phyloP scores from a whole-genome alignment of 2,113 vertebrate genomes.

The Corythaixoides concolor region DNA sequence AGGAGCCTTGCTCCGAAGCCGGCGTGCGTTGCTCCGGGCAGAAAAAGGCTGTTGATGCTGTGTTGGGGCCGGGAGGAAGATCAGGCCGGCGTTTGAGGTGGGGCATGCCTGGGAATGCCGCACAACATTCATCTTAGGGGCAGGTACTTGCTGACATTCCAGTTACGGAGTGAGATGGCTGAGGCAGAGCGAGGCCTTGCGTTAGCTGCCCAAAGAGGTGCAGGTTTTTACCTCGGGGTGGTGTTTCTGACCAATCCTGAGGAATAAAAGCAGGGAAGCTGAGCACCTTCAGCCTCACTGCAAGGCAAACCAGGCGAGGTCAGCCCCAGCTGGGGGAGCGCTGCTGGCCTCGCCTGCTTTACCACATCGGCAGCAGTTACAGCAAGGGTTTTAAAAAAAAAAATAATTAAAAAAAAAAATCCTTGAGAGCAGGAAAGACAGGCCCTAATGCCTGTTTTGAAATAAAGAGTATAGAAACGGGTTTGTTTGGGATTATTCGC shows the following conservation, averaged over 20 bases:
- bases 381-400: background rate
- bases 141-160: constrained; percentile 64
- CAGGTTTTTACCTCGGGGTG: background rate
- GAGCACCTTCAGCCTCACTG: background rate
- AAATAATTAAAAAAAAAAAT: background rate
- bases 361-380: background rate
- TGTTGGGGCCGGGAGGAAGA: constrained; percentile 18
- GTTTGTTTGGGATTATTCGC: background rate
- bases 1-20: background rate
- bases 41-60: constrained; percentile 15
- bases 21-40: background rate
- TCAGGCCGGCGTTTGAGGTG: background rate
- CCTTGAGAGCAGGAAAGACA: background rate
- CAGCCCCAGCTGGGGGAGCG: background rate
- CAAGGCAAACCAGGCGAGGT: background rate
- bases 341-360: background rate
- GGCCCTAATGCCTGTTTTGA: background rate
- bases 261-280: background rate
- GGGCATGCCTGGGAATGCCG: constrained; percentile 52
- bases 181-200: background rate
- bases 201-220: background rate
- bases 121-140: constrained; percentile 49
- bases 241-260: constrained; percentile 2
- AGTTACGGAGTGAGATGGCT: background rate
- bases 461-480: background rate